Percentiles rank a stretch among this genome's conserved stretches.
These are phyloP conservation scores for Scortum barcoo DNA, from an alignment of 2,113 vertebrate species.

Conservation along the genomic window DNA sequence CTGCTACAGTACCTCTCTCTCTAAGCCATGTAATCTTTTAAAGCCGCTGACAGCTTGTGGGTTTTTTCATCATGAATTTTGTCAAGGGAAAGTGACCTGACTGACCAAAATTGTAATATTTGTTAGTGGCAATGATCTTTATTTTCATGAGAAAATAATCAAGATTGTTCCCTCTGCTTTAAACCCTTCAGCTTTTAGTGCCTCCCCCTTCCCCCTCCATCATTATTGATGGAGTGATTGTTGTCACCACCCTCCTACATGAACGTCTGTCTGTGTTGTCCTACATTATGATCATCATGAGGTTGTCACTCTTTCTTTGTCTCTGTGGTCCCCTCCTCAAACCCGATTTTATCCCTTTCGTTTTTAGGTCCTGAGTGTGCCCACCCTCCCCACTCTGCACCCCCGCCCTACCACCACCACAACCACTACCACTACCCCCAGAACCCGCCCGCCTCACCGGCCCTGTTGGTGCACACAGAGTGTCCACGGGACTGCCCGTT, in stretches of 20 bases:
- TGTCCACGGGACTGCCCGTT: slow-evolving; percentile 82
- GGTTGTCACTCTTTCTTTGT: slow-evolving; percentile 48
- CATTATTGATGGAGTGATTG: background rate
- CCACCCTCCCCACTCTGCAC: slow-evolving; percentile 80
- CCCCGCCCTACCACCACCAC: slow-evolving; percentile 77
- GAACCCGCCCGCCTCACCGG: slow-evolving; percentile 83
- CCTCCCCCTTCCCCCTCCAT: background rate
- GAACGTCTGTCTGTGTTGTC: slow-evolving; percentile 48
- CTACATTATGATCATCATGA: slow-evolving; percentile 55
- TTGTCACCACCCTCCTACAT: background rate
- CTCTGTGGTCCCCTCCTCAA: slow-evolving; percentile 64
- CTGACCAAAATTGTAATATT: background rate
- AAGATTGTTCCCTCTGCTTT: background rate
- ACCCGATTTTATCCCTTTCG: slow-evolving; percentile 67
- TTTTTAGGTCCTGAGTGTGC: slow-evolving; percentile 86
- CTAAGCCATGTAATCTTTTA: slow-evolving; percentile 2
- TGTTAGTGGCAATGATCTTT: background rate
- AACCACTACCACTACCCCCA: slow-evolving; percentile 77
- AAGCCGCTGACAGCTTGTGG: slow-evolving; percentile 3
- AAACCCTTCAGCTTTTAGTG: background rate
- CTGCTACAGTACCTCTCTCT: background rate
- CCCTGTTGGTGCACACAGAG: slow-evolving; percentile 85
- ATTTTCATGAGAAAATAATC: background rate
- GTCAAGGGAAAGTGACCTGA: background rate
- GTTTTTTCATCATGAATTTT: background rate